These are phyloP conservation scores for Peromyscus californicus DNA, from an alignment of 2,113 vertebrate species.

Conservation along the genomic window DNA sequence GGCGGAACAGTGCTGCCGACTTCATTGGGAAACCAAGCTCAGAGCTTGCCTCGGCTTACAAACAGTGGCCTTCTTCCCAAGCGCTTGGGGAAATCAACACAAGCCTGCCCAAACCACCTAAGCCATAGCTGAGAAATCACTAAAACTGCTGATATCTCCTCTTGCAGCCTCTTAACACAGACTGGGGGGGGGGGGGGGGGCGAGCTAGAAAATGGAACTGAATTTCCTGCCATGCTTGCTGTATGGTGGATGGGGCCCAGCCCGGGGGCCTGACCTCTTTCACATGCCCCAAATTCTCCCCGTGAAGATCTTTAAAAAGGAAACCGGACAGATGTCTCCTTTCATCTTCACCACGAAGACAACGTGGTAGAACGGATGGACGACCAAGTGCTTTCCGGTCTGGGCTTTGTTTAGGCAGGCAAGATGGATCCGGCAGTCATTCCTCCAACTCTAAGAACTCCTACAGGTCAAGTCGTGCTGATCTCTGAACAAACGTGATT, in stretches of 20 bases:
- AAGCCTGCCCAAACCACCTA: neutral
- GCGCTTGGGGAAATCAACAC: neutral
- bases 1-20: neutral
- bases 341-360: slow-evolving; percentile 55
- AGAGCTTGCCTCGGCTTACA: neutral
- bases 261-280: slow-evolving; percentile 34
- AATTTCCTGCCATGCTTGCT: neutral
- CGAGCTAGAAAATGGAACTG: neutral
- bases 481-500: slow-evolving; percentile 22
- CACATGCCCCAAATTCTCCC: slow-evolving; percentile 56
- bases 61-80: neutral
- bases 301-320: neutral
- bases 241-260: neutral
- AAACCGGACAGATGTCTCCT: slow-evolving; percentile 69
- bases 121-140: neutral
- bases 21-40: slow-evolving; percentile 10
- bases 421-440: neutral
- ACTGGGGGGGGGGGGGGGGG: neutral
- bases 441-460: slow-evolving; percentile 17
- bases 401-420: slow-evolving; percentile 20
- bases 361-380: slow-evolving; percentile 40
- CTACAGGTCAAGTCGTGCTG: slow-evolving; percentile 25
- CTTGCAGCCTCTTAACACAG: neutral
- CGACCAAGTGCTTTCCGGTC: neutral
- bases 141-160: neutral